These are phyloP conservation scores for Agonopterix arenella DNA, from an alignment of 2,888 invertebrate species.

Conservation along the genomic window DNA sequence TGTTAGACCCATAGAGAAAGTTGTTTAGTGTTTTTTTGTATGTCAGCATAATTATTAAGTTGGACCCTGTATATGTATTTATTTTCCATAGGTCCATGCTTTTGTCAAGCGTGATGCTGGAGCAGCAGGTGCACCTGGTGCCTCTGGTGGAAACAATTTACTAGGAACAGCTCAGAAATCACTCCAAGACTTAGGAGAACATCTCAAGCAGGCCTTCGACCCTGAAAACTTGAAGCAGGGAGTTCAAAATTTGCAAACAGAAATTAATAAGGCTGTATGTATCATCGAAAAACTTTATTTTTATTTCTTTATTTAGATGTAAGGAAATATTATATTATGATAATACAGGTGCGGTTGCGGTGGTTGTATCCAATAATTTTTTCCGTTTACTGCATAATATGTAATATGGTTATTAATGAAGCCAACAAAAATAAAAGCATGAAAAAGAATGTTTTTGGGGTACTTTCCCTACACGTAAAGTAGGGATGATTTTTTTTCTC, in stretches of 20 bases:
- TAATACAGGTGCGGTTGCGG: no score
- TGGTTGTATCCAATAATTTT: no score
- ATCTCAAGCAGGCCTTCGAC: slow-evolving; percentile 22
- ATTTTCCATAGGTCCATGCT: slow-evolving; percentile 38
- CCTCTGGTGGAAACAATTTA: slow-evolving; percentile 10
- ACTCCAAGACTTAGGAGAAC: slow-evolving; percentile 17
- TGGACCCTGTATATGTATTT: no score
- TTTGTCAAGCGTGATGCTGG: slow-evolving; percentile 56
- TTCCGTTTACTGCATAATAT: no score
- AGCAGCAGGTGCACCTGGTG: slow-evolving; percentile 18
- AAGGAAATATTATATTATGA: background rate
- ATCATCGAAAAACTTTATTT: background rate
- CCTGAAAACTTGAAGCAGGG: slow-evolving; percentile 29
- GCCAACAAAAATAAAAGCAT: no score
- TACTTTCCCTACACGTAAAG: no score
- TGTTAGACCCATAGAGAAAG: no score
- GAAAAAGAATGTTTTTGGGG: no score
- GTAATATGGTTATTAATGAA: no score
- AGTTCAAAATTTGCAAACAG: slow-evolving; percentile 15
- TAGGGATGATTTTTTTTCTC: no score
- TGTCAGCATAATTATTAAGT: no score
- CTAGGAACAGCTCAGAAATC: slow-evolving; percentile 23
- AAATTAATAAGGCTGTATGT: slow-evolving; percentile 28
- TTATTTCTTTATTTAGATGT: background rate
- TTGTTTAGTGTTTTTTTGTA: no score